A percentile compares a stretch with the other conserved stretches of the same genome.
Evolutionary conservation across 1,140 invertebrate genomes (phyloP).

Genomic region (Dolichoris vasculosae): DNA sequence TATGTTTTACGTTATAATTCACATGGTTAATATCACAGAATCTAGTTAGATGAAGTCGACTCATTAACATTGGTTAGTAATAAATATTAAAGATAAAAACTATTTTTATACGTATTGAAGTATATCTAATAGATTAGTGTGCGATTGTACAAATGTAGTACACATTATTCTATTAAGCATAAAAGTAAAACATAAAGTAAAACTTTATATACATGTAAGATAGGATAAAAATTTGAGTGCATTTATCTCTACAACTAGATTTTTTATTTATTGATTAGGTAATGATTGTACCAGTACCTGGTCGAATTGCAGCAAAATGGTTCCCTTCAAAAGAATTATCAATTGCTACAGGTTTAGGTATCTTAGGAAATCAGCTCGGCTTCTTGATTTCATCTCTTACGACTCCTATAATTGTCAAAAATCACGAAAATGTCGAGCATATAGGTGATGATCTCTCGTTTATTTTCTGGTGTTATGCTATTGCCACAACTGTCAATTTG

Average conservation of each 20-base stretch:
- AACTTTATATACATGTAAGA: not conserved
- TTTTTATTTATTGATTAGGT: slow-evolving; percentile 52
- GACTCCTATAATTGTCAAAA: slow-evolving; percentile 71
- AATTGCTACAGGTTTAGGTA: slow-evolving; percentile 84
- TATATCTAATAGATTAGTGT: no score
- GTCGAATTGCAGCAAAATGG: slow-evolving; percentile 81
- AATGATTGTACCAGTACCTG: slow-evolving; percentile 83
- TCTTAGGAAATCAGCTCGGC: slow-evolving; percentile 85
- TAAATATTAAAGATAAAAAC: not conserved
- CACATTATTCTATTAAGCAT: not conserved
- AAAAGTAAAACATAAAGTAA: not conserved
- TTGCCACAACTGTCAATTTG: slow-evolving; percentile 76
- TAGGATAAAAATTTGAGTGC: not conserved
- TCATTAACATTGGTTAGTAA: not conserved
- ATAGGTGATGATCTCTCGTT: slow-evolving; percentile 67
- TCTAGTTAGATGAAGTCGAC: no score
- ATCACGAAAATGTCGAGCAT: slow-evolving; percentile 66
- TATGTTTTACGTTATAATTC: no score
- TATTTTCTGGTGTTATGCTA: slow-evolving; percentile 75
- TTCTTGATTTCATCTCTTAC: slow-evolving; percentile 69
- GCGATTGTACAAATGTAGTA: no score
- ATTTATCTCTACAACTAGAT: not conserved
- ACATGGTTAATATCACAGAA: no score
- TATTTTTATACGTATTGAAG: not conserved
- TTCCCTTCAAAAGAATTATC: slow-evolving; percentile 79